Base-by-base conservation (phyloP, 1,140 invertebrate genomes). In the Megalopta genalis region DNA sequence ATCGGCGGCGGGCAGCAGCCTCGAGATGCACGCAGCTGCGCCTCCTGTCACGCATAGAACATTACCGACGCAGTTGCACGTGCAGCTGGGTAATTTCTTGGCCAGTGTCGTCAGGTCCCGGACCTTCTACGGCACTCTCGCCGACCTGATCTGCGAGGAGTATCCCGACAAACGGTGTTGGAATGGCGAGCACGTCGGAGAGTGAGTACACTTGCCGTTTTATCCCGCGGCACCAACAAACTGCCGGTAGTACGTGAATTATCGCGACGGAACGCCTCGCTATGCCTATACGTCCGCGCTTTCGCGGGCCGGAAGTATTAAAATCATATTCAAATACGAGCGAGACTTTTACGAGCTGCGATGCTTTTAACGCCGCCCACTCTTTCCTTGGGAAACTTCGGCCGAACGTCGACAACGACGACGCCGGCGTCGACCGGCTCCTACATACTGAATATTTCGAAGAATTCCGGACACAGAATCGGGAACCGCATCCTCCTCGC, bases 161-260 rank as follows among this genome's bases (percentile, higher is more conserved):
- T 92, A 93, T 74, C 90, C 90, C 25, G 89, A 92, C 80, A 89
- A 87, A 67, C 85, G 79, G 63, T 97, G 96, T 89, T 97, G 96
- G 96, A 97, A 96, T 88, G 96, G 96, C 54, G 94, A 96, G 82
- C 91, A 94, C 76, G 92, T 96, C 83, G 96, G 95, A 92, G 95
- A 96, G 96, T 97, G 87, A 96, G 96, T 96, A 86, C 27, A 69
- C 37, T 59, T 57, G n/a, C 32, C 8, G 18, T 59, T 52, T 59
- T 49, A 12, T 27, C 54, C n/a, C 1, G n/a, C 18, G 21, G 18
- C 18, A 54, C 32, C 52, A 10, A 68, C 12, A 54, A 32, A 68
- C 18, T 27, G 18, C 37, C 63, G 14, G 25, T 10, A 16, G 23
- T 10, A 0, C 46, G 66, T 32, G 46, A 32, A 68, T 32, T 54